Evolutionary conservation across 1,140 invertebrate genomes (phyloP), one percentile per base, ranked within the genome.

Genomic region (Calephelis virginiensis): DNA sequence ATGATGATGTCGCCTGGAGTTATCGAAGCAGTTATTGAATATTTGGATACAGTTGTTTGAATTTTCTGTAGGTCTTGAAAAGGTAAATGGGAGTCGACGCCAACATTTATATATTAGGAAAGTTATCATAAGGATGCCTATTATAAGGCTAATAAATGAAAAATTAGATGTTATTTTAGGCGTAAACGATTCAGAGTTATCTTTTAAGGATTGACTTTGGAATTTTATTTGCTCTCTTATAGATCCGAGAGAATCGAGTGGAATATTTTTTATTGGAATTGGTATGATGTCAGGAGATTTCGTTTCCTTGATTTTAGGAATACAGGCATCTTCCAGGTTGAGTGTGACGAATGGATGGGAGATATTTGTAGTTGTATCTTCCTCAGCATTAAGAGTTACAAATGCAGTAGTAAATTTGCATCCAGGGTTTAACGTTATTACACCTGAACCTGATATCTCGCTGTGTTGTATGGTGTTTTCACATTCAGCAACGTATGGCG

Each of bases 371-470:
- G 60, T 14, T 43, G 60, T 43, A 6, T 12, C 14, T 6, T 68
- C 28, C 9, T 38, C 12, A 37, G 70, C 70, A 61, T 68, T 40
- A 0, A 76, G 49, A 1, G 70, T 77, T 37, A 56, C 69, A 47
- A 68, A 76, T 10, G 66, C 48, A 0, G 75, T 74, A 14, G 69
- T 47, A 0, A 77, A 59, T 67, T 74, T 74, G 43, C 67, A 76
- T 0, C 47, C 45, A 73, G 61, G 13, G 28, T 53, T 14, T 40
- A 80, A 59, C 0, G 62, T 60, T 37, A 78, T 17, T 0, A 78
- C 73, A 46, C 71, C 73, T 11, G 70, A 43, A 9, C 70, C 68
- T 56, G 73, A 28, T 1, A 78, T 13, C 10, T 71, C 67, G 13
- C 73, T 60, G 40, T 71, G 62, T 0, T 69, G 66, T 10, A 70